Percentiles rank a stretch among this genome's conserved stretches.
phyloP scores from a whole-genome alignment of 2,113 vertebrate species.

The Neomonachus schauinslandi region DNA sequence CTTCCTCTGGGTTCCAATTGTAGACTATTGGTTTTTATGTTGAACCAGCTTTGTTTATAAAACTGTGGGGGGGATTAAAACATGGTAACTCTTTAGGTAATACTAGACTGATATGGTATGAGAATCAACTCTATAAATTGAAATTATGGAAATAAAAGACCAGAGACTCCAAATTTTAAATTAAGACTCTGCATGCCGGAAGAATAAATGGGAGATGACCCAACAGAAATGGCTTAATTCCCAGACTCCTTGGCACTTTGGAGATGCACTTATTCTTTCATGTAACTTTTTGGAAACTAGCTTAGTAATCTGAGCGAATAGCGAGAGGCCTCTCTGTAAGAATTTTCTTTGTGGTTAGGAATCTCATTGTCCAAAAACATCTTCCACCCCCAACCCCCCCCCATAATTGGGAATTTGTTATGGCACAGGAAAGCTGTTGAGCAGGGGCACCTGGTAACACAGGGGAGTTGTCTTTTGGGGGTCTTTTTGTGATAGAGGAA shows the following conservation, averaged over 20 bases:
- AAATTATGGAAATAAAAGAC: conserved; percentile 2
- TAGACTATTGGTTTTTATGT: neutral
- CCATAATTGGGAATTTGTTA: neutral
- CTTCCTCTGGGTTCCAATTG: neutral
- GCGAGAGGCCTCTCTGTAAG: neutral
- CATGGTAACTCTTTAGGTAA: neutral
- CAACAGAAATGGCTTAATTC: neutral
- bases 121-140: neutral
- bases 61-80: neutral
- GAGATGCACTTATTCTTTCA: neutral
- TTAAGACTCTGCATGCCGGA: neutral
- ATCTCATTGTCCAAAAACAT: conserved; percentile 13
- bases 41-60: conserved; percentile 25
- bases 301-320: neutral
- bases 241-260: neutral
- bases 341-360: neutral
- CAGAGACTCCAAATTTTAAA: neutral
- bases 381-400: fast-evolving
- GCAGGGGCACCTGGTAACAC: neutral
- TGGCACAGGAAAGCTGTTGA: neutral
- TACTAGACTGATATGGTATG: neutral
- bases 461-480: neutral
- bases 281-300: neutral
- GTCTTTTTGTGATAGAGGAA: neutral
- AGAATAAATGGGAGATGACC: neutral